These are phyloP conservation scores for Psilopogon haemacephalus DNA, from an alignment of 2,113 vertebrate species.

Conservation along the genomic window DNA sequence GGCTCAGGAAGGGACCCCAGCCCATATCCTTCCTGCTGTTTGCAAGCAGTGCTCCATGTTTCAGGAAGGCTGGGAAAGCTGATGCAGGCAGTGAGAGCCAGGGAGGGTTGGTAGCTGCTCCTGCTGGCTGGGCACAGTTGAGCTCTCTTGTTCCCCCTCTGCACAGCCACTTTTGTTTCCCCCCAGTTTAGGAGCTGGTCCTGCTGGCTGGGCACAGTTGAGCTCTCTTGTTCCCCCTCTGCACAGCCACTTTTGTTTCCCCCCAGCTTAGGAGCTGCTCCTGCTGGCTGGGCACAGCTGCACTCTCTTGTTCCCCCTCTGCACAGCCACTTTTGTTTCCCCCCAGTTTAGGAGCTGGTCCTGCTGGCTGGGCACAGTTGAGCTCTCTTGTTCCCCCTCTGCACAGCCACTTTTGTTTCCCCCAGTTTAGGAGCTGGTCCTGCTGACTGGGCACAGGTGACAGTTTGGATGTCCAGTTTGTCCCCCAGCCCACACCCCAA, in stretches of 20 bases:
- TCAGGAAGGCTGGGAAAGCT: not conserved
- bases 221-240: too few species aligned
- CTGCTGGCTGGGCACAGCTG: too few species aligned
- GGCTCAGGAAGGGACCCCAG: not conserved
- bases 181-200: not conserved
- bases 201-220: too few species aligned
- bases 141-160: not conserved
- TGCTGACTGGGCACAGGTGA: too few species aligned
- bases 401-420: not conserved
- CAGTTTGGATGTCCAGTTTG: not conserved
- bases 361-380: not conserved
- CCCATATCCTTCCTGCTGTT: not conserved
- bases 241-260: not conserved
- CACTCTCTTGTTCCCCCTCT: too few species aligned
- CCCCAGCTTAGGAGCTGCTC: not conserved
- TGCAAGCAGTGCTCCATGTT: not conserved
- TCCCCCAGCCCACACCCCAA: too few species aligned
- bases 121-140: not conserved
- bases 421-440: not conserved
- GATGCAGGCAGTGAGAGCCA: not conserved
- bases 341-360: not conserved
- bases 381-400: not conserved
- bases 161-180: not conserved
- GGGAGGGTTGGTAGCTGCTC: accelerated
- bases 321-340: not conserved